Base-by-base conservation (phyloP, 2,113 vertebrate species). In the Hippocampus guttulatus region DNA sequence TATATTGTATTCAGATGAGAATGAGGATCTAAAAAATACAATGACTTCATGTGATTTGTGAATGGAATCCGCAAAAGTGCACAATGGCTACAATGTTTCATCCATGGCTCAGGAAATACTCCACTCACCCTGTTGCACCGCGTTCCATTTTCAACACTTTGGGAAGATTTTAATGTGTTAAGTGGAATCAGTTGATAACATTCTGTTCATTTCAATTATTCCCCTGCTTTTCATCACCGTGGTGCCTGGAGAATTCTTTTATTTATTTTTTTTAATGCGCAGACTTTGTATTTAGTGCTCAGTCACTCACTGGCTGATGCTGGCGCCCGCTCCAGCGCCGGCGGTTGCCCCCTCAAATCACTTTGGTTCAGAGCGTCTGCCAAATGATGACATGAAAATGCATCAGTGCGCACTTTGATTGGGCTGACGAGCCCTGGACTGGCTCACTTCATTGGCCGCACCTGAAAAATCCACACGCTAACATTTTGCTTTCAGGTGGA, bases 111-210 rank as follows among this genome's bases (percentile, higher is more conserved):
- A 58, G 25, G 55, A 58, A 58, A 57, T 58, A 5, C n/a, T 25
- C 54, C 21, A 12, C 4, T 6, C 21, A 58, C 27, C 5, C 23
- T 58, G 23, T 61, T 7, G 58, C 25, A 33, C 27, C 12, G 16
- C 27, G 16, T 65, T 47, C 41, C 21, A 47, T 49, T 49, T 18
- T 65, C 21, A 0, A 65, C 12, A 65, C 41, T 65, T 47, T 45
- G 21, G 20, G 47, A 68, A 18, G 20, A 54, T 68, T 51, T 33
- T 16, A 68, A 68, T 68, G 27, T 33, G 49, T 51, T 68, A 54
- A 54, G 30, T 68, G 30, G 33, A 68, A 68, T 68, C 51, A 40
- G 49, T 68, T 68, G 66, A 68, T 68, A 55, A 68, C 30, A 18
- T 45, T 65, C 23, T 47, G 51, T 23, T 55, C 27, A 54, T 68